Conservation (phyloP, 2,888 invertebrate genomes). For the Chirona hameri region DNA sequence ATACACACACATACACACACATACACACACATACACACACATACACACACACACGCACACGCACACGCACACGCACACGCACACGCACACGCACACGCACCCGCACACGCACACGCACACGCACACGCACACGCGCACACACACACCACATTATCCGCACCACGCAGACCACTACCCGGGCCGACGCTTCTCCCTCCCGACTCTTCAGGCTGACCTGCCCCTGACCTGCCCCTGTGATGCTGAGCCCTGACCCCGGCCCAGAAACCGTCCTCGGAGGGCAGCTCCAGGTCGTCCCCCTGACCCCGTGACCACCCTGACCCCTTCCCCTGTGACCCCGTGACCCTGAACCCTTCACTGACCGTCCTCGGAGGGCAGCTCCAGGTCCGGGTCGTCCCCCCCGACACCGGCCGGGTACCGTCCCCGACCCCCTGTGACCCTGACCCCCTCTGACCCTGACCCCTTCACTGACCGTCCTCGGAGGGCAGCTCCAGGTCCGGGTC, state of each 20-base stretch:
- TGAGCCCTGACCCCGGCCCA: constrained; percentile 38
- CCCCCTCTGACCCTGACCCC: no score
- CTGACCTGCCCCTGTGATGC: no score
- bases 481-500: constrained; percentile 58
- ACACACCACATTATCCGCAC: no score
- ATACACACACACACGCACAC: not conserved
- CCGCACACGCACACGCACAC: no score
- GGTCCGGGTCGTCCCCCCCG: constrained; percentile 54
- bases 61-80: no score
- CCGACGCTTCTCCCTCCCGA: no score
- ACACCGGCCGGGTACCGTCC: constrained; percentile 59
- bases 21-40: no score
- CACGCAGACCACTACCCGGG: not conserved
- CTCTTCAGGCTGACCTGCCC: no score
- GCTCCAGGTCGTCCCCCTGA: constrained; percentile 48
- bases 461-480: constrained; percentile 65
- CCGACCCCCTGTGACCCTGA: no score
- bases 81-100: no score
- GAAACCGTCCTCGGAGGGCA: constrained; percentile 72
- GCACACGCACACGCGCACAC: not conserved
- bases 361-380: constrained; percentile 67
- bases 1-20: not conserved
- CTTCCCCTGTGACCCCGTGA: not conserved
- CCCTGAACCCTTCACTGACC: constrained; percentile 51
- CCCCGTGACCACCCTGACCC: not conserved